Base-by-base conservation (phyloP, 2,113 vertebrate genomes). In the Cinclus cinclus region DNA sequence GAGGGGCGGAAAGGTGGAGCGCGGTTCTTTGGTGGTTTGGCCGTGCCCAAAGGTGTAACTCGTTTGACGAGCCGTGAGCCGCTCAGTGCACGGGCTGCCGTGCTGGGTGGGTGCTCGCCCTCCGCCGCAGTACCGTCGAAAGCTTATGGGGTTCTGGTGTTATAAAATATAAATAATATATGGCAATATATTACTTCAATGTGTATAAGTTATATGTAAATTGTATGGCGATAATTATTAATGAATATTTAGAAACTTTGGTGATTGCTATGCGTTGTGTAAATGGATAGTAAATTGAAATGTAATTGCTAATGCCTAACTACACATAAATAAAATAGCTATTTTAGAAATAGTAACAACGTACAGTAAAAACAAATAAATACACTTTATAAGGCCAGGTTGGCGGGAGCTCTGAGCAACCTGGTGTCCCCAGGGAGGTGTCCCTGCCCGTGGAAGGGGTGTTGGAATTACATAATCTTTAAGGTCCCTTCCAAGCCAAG, bases 1-100 rank as follows among this genome's bases (percentile, higher is more conserved):
- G 5, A 7, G 35, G 15, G 21, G 1, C 35, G 35, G 35, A 4
- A 4, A 13, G 2, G 25, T 0, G 1, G 33, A 18, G 3, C 5
- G 41, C 1, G 0, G 9, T 56, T n/a, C 35, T 46, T 8, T 15
- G 7, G 9, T 19, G 6, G 31, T 31, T 44, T 35, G 4, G 24
- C 12, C 6, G 4, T 30, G 17, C 6, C 4, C 31, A 15, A 68
- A 68, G 53, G 3, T 15, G 1, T 11, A 2, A 47, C 8, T 33
- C 9, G 18, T 23, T n/a, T 21, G 15, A 20, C 6, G 21, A 67
- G 49, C 41, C 3, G 3, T 9, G 44, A 14, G 47, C 27, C 9
- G 8, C 4, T 15, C 24, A 13, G 25, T 15, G 46, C 24, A 6
- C 23, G 21, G 55, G 17, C 33, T 28, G 83, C 33, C 6, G 2